These are phyloP conservation scores for Microplitis mediator DNA, from an alignment of 1,140 invertebrate species.

Conservation along the genomic window DNA sequence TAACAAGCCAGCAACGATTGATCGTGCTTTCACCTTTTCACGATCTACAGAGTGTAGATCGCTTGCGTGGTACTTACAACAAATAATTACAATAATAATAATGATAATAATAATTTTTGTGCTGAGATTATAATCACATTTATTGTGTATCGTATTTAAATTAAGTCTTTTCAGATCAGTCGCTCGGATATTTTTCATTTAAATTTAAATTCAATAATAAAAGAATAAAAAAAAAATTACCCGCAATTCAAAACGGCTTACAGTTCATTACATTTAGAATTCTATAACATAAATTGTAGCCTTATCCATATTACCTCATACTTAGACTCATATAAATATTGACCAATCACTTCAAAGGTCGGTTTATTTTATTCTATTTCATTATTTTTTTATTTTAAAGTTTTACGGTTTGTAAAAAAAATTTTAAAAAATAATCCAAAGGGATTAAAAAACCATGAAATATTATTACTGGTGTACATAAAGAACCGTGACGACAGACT, in stretches of 20 bases:
- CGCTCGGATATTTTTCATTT: background rate
- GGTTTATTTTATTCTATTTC: too few species aligned
- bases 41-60: slow-evolving; percentile 19
- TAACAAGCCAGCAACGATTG: background rate
- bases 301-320: too few species aligned
- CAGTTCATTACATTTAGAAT: too few species aligned
- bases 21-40: slow-evolving; percentile 46
- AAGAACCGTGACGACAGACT: slow-evolving; percentile 17
- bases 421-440: background rate
- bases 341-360: too few species aligned
- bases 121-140: background rate
- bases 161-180: background rate
- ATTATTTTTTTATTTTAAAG: too few species aligned
- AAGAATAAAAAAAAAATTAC: background rate
- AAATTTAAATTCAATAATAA: background rate
- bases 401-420: too few species aligned
- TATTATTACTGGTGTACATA: background rate
- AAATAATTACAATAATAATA: too few species aligned
- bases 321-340: too few species aligned
- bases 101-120: too few species aligned
- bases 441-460: background rate
- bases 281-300: too few species aligned
- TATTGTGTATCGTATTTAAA: background rate
- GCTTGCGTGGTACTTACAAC: background rate
- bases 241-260: too few species aligned